These are phyloP conservation scores for Chinchilla lanigera DNA, from an alignment of 2,113 vertebrate genomes.

Conservation along the genomic window DNA sequence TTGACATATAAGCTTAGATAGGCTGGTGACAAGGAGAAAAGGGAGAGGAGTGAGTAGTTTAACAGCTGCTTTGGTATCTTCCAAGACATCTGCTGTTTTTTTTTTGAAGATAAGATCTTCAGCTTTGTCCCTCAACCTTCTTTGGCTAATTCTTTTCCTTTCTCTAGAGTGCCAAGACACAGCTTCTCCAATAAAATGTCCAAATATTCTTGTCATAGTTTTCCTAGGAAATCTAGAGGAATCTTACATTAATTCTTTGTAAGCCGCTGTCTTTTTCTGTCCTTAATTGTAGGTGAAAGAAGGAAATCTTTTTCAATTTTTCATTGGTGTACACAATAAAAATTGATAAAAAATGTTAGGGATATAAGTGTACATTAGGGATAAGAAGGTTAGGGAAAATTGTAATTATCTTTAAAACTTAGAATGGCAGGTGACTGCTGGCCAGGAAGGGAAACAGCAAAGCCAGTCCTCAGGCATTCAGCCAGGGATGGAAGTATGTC, in stretches of 20 bases:
- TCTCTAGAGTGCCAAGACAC: neutral
- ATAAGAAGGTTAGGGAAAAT: constrained; percentile 47
- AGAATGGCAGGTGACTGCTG: constrained; percentile 11
- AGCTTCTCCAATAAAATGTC: constrained; percentile 45
- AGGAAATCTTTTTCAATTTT: neutral
- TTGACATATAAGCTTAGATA: neutral
- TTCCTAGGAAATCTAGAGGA: constrained; percentile 48
- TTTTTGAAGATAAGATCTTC: constrained; percentile 50
- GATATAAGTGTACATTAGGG: constrained; percentile 9
- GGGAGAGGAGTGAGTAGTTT: neutral
- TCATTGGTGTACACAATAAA: constrained; percentile 42
- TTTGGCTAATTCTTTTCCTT: constrained; percentile 53
- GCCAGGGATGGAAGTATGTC: neutral
- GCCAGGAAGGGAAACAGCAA: neutral
- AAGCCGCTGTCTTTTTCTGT: constrained; percentile 38
- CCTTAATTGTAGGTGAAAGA: neutral
- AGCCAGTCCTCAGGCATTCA: neutral
- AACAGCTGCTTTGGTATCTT: neutral
- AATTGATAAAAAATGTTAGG: constrained; percentile 35
- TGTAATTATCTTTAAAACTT: constrained; percentile 49
- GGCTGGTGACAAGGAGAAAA: neutral
- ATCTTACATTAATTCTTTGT: constrained; percentile 44
- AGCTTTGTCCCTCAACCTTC: constrained; percentile 37
- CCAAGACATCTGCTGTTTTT: neutral
- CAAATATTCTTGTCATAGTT: constrained; percentile 18